Base-by-base conservation (phyloP, 2,888 invertebrate genomes). In the Furcula furcula region DNA sequence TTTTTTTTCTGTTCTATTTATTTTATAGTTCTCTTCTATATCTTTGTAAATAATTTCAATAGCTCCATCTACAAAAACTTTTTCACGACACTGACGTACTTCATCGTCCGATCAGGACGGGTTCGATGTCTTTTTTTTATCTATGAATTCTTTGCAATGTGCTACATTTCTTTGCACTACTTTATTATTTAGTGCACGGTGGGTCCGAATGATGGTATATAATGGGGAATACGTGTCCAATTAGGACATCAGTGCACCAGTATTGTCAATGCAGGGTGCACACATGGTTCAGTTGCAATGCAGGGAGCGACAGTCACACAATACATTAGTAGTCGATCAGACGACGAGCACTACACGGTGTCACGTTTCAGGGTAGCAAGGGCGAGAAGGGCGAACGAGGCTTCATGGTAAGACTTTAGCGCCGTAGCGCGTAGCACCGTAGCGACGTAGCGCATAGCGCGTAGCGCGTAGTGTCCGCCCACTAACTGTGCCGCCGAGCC, bases 351-450 rank as follows among this genome's bases (percentile, higher is more conserved):
- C 40, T 56, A 60, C 49, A 55, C 52, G 60, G 57, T 72, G 66
- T 83, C 55, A 76, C 75, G 61, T 86, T 86, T 79, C 93, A 94
- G 94, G 94, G 92, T 68, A 88, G 88, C 81, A 93, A 92, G 86
- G 94, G 94, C 76, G 92, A 92, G 78, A 93, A 92, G 82, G 94
- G 94, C 76, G 92, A 93, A 75, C 91, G 91, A 74, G 94, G 94
- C 75, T 90, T 90, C 76, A 92, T 92, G 93, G 93, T 94, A 92
- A 93, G 93, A 82, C 4, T 20, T 21, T 11, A 22, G 14, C 15
- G 18, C 18, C 35, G 43, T 31, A 57, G 43, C n/a, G 31, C 10
- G 23, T 42, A 33, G 35, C 33, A 44, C 31, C 39, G 53, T 47
- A 64, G 55, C 32, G 37, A 32, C 29, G 22, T 25, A 26, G 9